Evolutionary conservation across 2,113 vertebrate genomes (phyloP), one percentile per base, ranked within the genome.

Genomic region (Blennius ocellaris): DNA sequence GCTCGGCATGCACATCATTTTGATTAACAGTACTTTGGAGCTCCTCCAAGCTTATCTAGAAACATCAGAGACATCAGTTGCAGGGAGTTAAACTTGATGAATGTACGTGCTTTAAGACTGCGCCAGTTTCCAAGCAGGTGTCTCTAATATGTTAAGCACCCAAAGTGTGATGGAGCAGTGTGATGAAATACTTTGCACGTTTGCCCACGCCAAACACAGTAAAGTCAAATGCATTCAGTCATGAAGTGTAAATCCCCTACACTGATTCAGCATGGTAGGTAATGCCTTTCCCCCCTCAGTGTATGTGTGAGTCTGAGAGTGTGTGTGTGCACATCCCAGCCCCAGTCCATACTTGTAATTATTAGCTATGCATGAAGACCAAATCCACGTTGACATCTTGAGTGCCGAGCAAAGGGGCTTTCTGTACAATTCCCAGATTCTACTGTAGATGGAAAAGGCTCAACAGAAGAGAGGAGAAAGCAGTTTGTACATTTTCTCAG

Each of bases 401-500:
- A 90, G 86, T 89, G 89, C 83, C 49, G 85, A 87, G 88, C 79
- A 86, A 84, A 86, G 73, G 82, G 79, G 65, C 67, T 87, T 81
- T 87, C 88, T 78, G 80, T 71, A 70, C 74, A 65, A 79, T 81
- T 92, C 76, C 70, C 73, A 37, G 44, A 65, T 59, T 83, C 82
- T 57, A 61, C 67, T 80, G 68, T 76, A 75, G 76, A 82, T 53
- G 70, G 76, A 78, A 82, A 74, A 61, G 66, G 76, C 85, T 86
- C 87, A 53, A 55, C 77, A 80, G 82, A 80, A 63, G 64, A 87
- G 76, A 79, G 78, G 81, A 89, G 79, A 88, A 85, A 87, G 82
- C 91, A 83, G 91, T 93, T 93, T 91, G 90, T 90, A 90, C 84
- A 92, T 93, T 92, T 90, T 93, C 87, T 91, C 91, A 92, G 85